Base-by-base conservation (phyloP, 2,797 vertebrate genomes). In the Enteromius mattozi region DNA sequence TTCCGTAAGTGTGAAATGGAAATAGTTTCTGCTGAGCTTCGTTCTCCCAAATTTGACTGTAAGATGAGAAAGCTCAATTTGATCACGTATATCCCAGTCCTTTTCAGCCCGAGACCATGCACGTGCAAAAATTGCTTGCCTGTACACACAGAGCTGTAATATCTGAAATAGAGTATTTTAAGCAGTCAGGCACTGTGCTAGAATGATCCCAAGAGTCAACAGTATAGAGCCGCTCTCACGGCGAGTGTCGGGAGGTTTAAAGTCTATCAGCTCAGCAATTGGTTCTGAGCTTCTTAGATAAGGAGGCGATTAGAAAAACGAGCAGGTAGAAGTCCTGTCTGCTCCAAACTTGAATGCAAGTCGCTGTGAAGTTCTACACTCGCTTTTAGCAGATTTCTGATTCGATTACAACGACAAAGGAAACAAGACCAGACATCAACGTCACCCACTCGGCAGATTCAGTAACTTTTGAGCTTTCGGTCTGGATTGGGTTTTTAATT, bases 221-320 rank as follows among this genome's bases (percentile, higher is more conserved):
- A 82, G 83, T 83, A 89, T 84, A 68, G 81, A 82, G 66, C 51
- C 69, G 76, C 79, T 89, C 78, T 84, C 69, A 84, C 21, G 16
- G 69, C 54, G 70, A 79, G 65, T 61, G 86, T 78, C 82, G 75
- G 78, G 85, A 78, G 87, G 63, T 88, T 89, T 88, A 87, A 88
- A 87, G 82, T 90, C 79, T 84, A 88, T 89, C 90, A 86, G 86
- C 85, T 80, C 63, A 87, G 81, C 85, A 85, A 90, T 88, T 86
- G 85, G 81, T 81, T 84, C 89, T 74, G 81, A 88, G 78, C 70
- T 80, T 70, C 82, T 85, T 83, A 84, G 87, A 87, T 85, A 88
- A 88, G 88, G 72, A 51, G 24, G 54, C 72, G 85, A 91, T 89
- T 86, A 86, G 90, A 90, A 86, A 86, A 81, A 56, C 79, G 69